These are phyloP conservation scores for Aporophyla lueneburgensis DNA, from an alignment of 2,888 invertebrate genomes.

Conservation along the genomic window DNA sequence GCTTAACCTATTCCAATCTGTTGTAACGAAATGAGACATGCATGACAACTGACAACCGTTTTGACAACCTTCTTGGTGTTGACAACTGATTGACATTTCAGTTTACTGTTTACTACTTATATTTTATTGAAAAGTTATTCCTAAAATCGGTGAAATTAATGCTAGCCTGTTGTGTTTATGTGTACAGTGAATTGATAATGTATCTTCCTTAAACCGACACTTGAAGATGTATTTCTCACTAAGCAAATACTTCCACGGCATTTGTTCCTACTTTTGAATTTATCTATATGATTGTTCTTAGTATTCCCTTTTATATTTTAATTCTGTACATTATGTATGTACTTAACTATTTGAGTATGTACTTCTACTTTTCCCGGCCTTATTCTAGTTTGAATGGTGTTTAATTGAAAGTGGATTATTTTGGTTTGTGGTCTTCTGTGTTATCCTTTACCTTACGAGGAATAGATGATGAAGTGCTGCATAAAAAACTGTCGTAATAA, in stretches of 20 bases:
- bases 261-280: not conserved
- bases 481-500: slow-evolving; percentile 27
- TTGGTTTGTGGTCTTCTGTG: not conserved
- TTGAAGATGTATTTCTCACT: not conserved
- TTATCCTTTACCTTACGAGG: not conserved
- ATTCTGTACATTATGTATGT: slow-evolving; percentile 35
- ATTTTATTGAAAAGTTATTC: not conserved
- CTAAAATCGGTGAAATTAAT: not conserved
- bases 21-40: too few species aligned
- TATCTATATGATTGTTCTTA: slow-evolving; percentile 10
- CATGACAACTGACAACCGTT: too few species aligned
- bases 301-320: slow-evolving; percentile 38
- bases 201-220: not conserved
- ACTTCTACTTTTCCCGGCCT: slow-evolving; percentile 5
- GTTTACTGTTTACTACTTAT: not conserved
- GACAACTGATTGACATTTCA: not conserved
- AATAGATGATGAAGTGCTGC: slow-evolving; percentile 30
- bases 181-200: not conserved
- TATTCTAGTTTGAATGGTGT: slow-evolving; percentile 1
- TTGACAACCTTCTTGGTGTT: too few species aligned
- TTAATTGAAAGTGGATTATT: not conserved
- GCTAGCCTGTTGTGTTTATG: not conserved
- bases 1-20: too few species aligned
- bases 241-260: not conserved
- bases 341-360: slow-evolving; percentile 22